These are phyloP conservation scores for Panthera leo DNA, from an alignment of 2,113 vertebrate genomes.

Conservation along the genomic window DNA sequence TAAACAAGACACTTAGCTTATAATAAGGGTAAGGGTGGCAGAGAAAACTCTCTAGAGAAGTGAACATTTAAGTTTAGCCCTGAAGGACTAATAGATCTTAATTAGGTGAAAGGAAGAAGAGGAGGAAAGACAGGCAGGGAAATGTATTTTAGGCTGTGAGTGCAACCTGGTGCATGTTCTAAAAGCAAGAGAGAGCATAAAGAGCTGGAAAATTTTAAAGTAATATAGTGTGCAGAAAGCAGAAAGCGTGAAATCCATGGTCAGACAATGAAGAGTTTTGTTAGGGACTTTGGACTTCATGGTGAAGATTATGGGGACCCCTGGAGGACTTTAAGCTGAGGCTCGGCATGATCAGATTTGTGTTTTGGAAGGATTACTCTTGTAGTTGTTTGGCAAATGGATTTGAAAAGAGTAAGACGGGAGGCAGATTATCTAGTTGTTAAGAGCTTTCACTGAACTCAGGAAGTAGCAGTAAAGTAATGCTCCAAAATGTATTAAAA, in stretches of 20 bases:
- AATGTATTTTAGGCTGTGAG: neutral
- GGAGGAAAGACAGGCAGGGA: neutral
- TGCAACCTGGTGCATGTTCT: neutral
- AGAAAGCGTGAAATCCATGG: neutral
- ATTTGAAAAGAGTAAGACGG: neutral
- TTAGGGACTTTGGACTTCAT: neutral
- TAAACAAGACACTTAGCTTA: neutral
- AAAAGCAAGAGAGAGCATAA: neutral
- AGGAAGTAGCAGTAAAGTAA: neutral
- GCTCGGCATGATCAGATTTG: neutral
- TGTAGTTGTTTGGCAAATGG: constrained; percentile 5
- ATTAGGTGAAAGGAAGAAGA: neutral
- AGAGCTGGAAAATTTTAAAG: neutral
- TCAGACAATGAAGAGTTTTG: neutral
- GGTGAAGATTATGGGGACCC: neutral
- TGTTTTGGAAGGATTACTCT: neutral
- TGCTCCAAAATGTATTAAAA: neutral
- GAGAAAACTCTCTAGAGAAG: neutral
- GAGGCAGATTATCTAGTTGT: neutral
- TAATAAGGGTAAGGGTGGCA: neutral
- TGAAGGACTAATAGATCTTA: neutral
- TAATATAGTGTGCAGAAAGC: neutral
- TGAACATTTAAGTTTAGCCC: neutral
- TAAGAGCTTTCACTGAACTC: neutral
- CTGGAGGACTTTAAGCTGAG: neutral